Percentiles rank a stretch among this genome's conserved stretches.
Conservation (phyloP, 2,113 vertebrate genomes). For the Naja naja region DNA sequence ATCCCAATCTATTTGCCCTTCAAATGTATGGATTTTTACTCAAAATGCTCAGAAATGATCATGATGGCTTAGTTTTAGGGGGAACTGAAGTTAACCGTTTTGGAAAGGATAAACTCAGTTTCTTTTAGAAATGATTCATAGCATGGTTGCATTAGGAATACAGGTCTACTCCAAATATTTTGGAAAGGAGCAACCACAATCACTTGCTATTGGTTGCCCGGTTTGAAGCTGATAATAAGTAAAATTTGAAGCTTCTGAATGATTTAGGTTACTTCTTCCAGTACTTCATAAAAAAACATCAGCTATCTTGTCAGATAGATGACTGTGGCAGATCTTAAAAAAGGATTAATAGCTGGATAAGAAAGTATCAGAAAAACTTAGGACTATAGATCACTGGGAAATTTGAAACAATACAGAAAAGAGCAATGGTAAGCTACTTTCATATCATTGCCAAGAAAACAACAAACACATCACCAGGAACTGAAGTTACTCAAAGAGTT, state of each 20-base stretch:
- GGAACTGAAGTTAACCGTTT: background rate
- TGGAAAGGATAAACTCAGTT: background rate
- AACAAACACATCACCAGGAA: background rate
- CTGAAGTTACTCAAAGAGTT: background rate
- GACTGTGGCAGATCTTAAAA: background rate
- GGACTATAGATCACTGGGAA: background rate
- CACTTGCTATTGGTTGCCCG: background rate
- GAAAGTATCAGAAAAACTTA: background rate
- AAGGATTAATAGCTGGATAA: background rate
- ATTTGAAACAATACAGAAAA: background rate
- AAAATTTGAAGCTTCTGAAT: background rate
- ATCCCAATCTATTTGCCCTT: background rate
- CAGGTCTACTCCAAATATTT: background rate
- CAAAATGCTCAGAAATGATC: background rate
- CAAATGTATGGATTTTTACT: background rate
- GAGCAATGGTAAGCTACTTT: background rate
- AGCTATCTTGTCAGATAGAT: background rate
- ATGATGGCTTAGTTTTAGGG: background rate
- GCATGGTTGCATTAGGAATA: background rate
- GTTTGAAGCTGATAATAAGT: background rate
- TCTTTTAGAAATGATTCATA: background rate
- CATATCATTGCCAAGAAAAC: background rate
- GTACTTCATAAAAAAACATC: background rate
- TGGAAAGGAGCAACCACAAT: background rate
- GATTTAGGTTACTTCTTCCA: background rate